Conservation (phyloP, 2,888 invertebrate genomes). For the Cryptosula pallasiana region DNA sequence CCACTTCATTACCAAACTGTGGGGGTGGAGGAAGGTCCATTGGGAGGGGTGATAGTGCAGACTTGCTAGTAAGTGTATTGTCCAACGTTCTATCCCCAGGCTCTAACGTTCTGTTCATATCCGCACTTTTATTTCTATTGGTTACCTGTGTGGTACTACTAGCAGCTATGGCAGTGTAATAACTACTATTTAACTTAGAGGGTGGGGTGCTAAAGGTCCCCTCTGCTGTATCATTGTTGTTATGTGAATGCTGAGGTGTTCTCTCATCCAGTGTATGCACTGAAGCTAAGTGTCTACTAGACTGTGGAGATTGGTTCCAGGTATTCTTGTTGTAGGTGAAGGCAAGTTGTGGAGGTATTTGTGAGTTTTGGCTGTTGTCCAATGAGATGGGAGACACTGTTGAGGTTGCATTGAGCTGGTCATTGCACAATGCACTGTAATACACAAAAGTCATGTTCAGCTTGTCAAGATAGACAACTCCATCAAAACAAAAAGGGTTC, state of each 20-base stretch:
- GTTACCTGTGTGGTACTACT: not conserved
- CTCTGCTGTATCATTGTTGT: not conserved
- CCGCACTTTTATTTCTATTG: not conserved
- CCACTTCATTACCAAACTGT: slow-evolving; percentile 7
- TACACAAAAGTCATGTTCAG: too few relatives aligned
- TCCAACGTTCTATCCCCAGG: not conserved
- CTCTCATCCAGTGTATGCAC: not conserved
- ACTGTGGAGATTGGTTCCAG: too few relatives aligned
- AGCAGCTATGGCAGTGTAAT: not conserved
- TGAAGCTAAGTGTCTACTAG: not conserved
- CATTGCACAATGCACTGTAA: not conserved
- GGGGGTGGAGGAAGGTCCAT: not conserved
- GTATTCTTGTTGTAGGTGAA: too few relatives aligned
- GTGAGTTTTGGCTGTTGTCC: not conserved
- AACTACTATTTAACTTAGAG: not conserved
- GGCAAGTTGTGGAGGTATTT: not conserved
- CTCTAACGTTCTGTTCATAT: not conserved
- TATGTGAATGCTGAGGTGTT: not conserved
- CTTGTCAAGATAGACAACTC: too few relatives aligned
- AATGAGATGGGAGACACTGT: not conserved
- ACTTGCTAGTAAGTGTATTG: not conserved
- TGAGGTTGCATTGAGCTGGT: not conserved
- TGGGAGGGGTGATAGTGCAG: not conserved
- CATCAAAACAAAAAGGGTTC: too few relatives aligned
- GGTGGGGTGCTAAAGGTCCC: not conserved